Evolutionary conservation across 2,888 invertebrate species (phyloP), one percentile per base, ranked within the genome.

Genomic region (Trachelus tabidus): DNA sequence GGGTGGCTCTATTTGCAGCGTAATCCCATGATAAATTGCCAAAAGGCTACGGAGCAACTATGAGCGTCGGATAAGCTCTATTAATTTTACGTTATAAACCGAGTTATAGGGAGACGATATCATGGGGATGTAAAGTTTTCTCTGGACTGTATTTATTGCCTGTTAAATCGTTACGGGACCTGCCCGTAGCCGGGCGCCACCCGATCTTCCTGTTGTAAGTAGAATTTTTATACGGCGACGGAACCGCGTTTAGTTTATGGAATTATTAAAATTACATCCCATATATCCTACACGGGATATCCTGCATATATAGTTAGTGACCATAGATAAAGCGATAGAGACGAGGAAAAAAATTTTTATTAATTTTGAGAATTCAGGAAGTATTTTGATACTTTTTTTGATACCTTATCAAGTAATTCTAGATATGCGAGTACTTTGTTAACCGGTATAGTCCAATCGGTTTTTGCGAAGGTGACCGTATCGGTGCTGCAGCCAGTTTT

Each of bases 1-100:
- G 82, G 76, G 82, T 82, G 83, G 83, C 87, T 34, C 87, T 90
- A 90, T 90, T 91, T 89, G 90, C 90, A 87, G 81, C 89, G 89
- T 91, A 90, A 91, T 91, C 91, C 90, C 89, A 87, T 91, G 91
- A 91, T 91, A 90, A 91, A 91, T 91, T 89, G 85, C 87, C 84
- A 84, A 89, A 88, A 87, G 86, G 85, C 87, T 73, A 76, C 79
- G 37, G 35, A 74, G 74, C 56, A 56, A 35, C 37, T 74, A 83
- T 82, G 81, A 81, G 80, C 83, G 80, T 79, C 83, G 87, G 88
- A 90, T 89, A 88, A 89, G 89, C 89, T 91, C 90, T 90, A 91
- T 91, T 91, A 91, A 91, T 91, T 90, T 91, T 90, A 84, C 88
- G 88, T 91, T 91, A 90, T 88, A 90, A 90, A 90, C 82, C 81